Evolutionary conservation across 2,797 vertebrate species (phyloP), one percentile per base, ranked within the genome.

Genomic region (Gadopsis bispinosus): DNA sequence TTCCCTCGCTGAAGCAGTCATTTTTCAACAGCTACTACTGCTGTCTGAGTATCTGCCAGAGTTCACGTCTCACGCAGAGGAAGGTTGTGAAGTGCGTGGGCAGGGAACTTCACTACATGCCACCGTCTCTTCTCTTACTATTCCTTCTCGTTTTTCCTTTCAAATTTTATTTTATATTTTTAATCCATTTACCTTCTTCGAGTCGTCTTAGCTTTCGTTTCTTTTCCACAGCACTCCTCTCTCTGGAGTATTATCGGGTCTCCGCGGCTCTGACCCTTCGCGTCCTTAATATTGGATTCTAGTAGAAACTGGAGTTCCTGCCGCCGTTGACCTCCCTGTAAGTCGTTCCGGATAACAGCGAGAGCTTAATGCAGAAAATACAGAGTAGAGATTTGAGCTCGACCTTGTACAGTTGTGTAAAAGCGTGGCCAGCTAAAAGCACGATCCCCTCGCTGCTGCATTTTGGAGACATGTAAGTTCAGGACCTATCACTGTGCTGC

Each of bases 391-490:
- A 81, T 78, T 33, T 77, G 66, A 8, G 47, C 76, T 64, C 60
- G 41, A 78, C 81, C 84, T 69, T 48, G 73, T 64, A 9, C 1
- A 0, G 69, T 47, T 8, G 5, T 33, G 54, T 74, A 74, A 65
- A 77, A 53, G 35, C 2, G 4, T 8, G 20, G 17, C 31, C 16
- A 11, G 29, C 37, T 74, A 26, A 84, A 79, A 88, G 80, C 79
- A 60, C 64, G 81, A 83, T 70, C 77, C 68, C 2, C 16, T 39
- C 43, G 60, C 76, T 65, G 63, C 65, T 66, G 63, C 69, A 13
- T 83, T 77, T 58, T 60, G 45, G 39, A 83, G 64, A 80, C 71
- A 80, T 76, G 80, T 65, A 58, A 70, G 75, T 79, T 87, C 81
- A 73, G 35, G 50, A 69, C 79, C 77, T 47, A 14, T 43, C 14